Evolutionary conservation across 2,113 vertebrate genomes (phyloP).

Genomic region (Gymnobelideus leadbeateri): DNA sequence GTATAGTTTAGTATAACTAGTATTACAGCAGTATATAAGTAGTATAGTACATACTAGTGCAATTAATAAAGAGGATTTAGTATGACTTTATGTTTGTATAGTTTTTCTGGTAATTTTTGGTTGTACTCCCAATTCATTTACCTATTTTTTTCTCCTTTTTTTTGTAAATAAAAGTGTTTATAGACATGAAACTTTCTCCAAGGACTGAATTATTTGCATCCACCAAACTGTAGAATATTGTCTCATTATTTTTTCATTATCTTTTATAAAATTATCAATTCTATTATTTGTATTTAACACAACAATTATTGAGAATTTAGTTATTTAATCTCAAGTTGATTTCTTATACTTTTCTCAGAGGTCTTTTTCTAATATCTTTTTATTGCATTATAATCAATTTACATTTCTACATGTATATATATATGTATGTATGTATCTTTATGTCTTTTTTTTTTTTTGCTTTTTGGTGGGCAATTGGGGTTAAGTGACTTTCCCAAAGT

Average conservation of each 20-base stretch:
- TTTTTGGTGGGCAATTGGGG: too few relatives aligned
- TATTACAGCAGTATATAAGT: not conserved
- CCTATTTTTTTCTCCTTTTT: not conserved
- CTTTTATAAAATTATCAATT: not conserved
- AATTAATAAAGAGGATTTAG: not conserved
- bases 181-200: not conserved
- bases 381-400: too few relatives aligned
- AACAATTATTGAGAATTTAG: not conserved
- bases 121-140: not conserved
- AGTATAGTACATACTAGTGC: not conserved
- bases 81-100: not conserved
- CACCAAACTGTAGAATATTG: not conserved
- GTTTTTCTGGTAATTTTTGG: not conserved
- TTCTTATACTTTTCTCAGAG: not conserved
- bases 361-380: not conserved
- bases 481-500: too few relatives aligned
- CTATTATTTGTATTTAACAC: not conserved
- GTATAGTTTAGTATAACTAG: not conserved
- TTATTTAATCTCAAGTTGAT: not conserved
- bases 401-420: not conserved
- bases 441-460: not conserved
- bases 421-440: not conserved
- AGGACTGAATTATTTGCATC: not conserved
- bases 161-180: not conserved
- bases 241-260: not conserved